Conservation (phyloP, 2,888 invertebrate genomes). For the Brachyopa scutellaris region DNA sequence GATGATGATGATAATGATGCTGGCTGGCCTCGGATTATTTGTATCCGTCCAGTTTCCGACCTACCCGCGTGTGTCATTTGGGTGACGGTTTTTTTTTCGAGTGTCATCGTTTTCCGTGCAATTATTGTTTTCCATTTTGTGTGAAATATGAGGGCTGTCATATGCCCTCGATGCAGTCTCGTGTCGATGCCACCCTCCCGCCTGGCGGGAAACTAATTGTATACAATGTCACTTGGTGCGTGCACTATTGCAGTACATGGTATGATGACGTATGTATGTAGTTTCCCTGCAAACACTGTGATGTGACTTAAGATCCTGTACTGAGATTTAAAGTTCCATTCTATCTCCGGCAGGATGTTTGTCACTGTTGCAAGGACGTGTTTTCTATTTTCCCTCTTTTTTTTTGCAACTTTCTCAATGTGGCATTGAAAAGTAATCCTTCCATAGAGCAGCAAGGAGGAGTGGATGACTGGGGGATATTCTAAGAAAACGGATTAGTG, state of each 20-base stretch:
- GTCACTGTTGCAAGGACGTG: constrained; percentile 24
- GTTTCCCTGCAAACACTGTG: background rate
- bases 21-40: constrained; percentile 41
- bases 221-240: background rate
- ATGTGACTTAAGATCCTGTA: background rate
- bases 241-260: too few species aligned
- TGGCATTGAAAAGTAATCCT: constrained; percentile 52
- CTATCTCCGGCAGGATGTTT: constrained; percentile 17
- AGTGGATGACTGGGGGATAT: background rate
- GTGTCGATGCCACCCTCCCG: constrained; percentile 15
- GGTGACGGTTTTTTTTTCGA: constrained; percentile 41
- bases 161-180: constrained; percentile 50
- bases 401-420: constrained; percentile 31
- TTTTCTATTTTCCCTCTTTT: constrained; percentile 18
- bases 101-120: constrained; percentile 43
- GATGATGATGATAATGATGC: constrained; percentile 59
- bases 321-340: constrained; percentile 4
- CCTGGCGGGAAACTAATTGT: constrained; percentile 11
- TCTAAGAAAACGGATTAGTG: constrained; percentile 63
- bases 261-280: background rate
- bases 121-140: constrained; percentile 31
- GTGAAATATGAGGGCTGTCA: constrained; percentile 69
- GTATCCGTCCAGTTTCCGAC: constrained; percentile 15
- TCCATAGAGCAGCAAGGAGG: background rate
- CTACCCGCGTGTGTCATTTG: constrained; percentile 56